Evolutionary conservation across 2,113 vertebrate genomes (phyloP).

Genomic region (Malurus alboscapulatus): DNA sequence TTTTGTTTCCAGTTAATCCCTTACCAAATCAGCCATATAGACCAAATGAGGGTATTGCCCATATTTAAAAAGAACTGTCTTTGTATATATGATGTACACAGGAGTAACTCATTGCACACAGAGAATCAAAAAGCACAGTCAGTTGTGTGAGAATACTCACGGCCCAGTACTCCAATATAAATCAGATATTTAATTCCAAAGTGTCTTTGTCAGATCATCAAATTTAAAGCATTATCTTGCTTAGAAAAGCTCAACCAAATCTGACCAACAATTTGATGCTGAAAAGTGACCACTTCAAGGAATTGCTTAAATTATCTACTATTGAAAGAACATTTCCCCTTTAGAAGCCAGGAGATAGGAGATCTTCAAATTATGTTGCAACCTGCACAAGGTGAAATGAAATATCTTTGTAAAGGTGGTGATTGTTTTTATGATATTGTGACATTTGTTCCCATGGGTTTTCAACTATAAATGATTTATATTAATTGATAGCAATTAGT

Average conservation of each 20-base stretch:
- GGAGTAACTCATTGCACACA: neutral
- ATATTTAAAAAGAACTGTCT: neutral
- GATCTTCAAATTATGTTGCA: neutral
- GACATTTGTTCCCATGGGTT: neutral
- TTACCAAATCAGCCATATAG: neutral
- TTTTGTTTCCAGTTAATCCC: neutral
- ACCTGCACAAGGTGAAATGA: neutral
- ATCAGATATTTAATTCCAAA: neutral
- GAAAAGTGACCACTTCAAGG: constrained; percentile 17
- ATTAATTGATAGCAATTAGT: neutral
- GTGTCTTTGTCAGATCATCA: neutral
- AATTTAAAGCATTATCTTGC: neutral
- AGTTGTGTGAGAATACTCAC: neutral
- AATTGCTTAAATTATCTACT: neutral
- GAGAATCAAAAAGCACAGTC: neutral
- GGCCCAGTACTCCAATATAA: neutral
- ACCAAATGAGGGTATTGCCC: neutral
- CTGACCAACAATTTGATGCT: neutral
- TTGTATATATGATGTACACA: neutral
- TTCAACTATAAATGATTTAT: neutral
- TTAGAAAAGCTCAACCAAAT: neutral
- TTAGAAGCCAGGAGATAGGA: neutral
- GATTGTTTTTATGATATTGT: neutral
- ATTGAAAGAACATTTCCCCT: neutral
- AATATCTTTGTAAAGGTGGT: neutral